Percentiles rank a stretch among this genome's conserved stretches.
These are phyloP conservation scores for Choristoneura rosaceana DNA, from an alignment of 2,888 invertebrate species.

Conservation along the genomic window DNA sequence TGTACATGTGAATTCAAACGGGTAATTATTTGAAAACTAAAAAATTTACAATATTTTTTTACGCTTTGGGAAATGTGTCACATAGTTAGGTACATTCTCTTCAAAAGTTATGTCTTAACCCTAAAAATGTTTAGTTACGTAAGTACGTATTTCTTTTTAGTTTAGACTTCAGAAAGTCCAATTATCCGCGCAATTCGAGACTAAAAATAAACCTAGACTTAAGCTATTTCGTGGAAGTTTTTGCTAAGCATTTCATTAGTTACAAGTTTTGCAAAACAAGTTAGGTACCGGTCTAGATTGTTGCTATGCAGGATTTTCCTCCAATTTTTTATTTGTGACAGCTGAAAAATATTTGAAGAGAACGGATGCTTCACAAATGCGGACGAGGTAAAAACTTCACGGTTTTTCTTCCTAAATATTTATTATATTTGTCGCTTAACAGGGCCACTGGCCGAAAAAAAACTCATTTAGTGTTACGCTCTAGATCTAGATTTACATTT, in stretches of 20 bases:
- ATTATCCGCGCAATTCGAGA: constrained; percentile 10
- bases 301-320: constrained; percentile 12
- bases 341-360: too few relatives aligned
- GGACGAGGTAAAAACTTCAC: too few relatives aligned
- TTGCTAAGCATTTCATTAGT: constrained; percentile 26
- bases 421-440: too few relatives aligned
- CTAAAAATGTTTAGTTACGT: not conserved
- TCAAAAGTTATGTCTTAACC: not conserved
- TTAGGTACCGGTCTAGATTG: constrained; percentile 22
- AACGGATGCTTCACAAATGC: too few relatives aligned
- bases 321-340: not conserved
- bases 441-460: too few relatives aligned
- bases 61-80: too few relatives aligned
- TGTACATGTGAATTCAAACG: too few relatives aligned
- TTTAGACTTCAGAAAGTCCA: not conserved
- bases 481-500: too few relatives aligned
- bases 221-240: constrained; percentile 26
- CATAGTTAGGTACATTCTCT: not conserved
- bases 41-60: too few relatives aligned
- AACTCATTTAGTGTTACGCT: too few relatives aligned
- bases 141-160: not conserved
- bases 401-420: too few relatives aligned
- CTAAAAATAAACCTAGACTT: constrained; percentile 33
- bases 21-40: too few relatives aligned
- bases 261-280: constrained; percentile 27